Percentiles rank a stretch among this genome's conserved stretches.
phyloP scores from a whole-genome alignment of 37 sponge, comb jelly and placozoan genomes.

The Dysidea cf. avara region DNA sequence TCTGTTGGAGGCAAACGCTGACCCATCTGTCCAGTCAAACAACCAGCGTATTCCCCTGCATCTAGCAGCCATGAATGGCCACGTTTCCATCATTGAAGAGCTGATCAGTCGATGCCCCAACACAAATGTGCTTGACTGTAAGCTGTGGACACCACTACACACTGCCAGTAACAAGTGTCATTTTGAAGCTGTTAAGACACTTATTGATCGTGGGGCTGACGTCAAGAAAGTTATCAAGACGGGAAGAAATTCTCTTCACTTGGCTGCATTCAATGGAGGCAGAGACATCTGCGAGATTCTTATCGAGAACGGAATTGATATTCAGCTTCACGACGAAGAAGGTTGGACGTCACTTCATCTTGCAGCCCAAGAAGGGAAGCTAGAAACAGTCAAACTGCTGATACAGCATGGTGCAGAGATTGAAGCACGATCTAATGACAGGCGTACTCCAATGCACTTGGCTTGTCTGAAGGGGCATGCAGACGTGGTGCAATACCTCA shows the following conservation, averaged over 20 bases:
- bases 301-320: conserved; percentile 52
- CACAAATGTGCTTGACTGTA: conserved; percentile 56
- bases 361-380: conserved; percentile 55
- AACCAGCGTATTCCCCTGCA: conserved; percentile 69
- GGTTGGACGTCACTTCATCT: conserved; percentile 71
- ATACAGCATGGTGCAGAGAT: conserved; percentile 49
- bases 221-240: conserved; percentile 50
- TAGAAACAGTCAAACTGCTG: conserved; percentile 44
- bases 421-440: conserved; percentile 60
- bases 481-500: conserved; percentile 58
- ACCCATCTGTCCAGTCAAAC: conserved; percentile 55
- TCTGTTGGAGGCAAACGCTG: conserved; percentile 35
- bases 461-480: conserved; percentile 70
- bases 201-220: conserved; percentile 56
- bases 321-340: conserved; percentile 42
- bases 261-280: conserved; percentile 70
- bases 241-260: conserved; percentile 64
- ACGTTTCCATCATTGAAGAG: conserved; percentile 42
- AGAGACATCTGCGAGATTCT: conserved; percentile 59
- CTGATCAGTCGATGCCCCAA: conserved; percentile 41
- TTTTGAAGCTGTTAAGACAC: conserved; percentile 18
- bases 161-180: conserved; percentile 66
- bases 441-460: conserved; percentile 60
- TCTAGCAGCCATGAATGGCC: conserved; percentile 69
- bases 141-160: conserved; percentile 67